phyloP scores from a whole-genome alignment of 2,888 invertebrate genomes.

The Eledone cirrhosa region DNA sequence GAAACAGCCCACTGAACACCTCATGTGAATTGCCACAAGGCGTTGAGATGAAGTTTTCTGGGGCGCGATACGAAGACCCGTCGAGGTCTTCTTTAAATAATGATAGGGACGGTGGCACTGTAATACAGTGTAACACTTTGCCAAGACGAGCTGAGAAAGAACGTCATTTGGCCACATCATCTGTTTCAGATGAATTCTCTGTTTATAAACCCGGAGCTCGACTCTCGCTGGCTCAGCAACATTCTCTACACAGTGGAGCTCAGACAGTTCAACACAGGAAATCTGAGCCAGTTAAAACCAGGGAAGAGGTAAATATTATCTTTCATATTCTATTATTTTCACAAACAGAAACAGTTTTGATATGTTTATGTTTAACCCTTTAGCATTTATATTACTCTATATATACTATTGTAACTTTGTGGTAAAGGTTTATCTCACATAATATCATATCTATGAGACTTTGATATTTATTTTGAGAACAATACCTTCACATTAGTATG shows the following conservation, averaged over 20 bases:
- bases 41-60: constrained; percentile 50
- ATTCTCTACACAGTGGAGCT: background rate
- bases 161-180: constrained; percentile 8
- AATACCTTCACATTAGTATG: too few species aligned
- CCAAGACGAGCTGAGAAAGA: constrained; percentile 31
- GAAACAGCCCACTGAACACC: constrained; percentile 8
- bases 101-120: constrained; percentile 53
- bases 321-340: too few species aligned
- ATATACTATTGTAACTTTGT: too few species aligned
- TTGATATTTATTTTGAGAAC: too few species aligned
- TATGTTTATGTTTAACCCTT: too few species aligned
- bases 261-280: constrained; percentile 32
- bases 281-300: constrained; percentile 59
- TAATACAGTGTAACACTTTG: constrained; percentile 37
- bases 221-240: background rate
- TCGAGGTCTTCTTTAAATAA: constrained; percentile 46
- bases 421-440: too few species aligned
- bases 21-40: constrained; percentile 46
- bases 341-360: too few species aligned
- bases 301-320: constrained; percentile 50
- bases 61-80: constrained; percentile 43
- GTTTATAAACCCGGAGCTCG: background rate
- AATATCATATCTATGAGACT: too few species aligned
- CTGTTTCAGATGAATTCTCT: constrained; percentile 23
- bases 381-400: too few species aligned